These are phyloP conservation scores for Willowsia nigromaculata DNA, from an alignment of 2,888 invertebrate species.

Conservation along the genomic window DNA sequence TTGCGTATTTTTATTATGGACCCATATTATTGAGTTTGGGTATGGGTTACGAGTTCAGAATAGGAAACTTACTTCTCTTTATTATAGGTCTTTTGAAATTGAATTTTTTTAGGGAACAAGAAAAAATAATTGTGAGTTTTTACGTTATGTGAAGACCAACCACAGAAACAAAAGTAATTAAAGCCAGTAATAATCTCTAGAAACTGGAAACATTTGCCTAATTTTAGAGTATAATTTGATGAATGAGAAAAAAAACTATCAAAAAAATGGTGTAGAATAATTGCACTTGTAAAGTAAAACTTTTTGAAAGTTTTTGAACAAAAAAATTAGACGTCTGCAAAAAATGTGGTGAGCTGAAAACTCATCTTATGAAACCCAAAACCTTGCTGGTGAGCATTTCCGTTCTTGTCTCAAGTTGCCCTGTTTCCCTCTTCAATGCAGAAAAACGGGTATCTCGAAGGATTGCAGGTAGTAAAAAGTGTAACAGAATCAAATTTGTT, in stretches of 20 bases:
- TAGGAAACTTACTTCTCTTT: background rate
- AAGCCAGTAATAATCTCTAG: background rate
- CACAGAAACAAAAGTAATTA: background rate
- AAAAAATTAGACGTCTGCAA: too few relatives aligned
- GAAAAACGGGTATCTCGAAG: too few relatives aligned
- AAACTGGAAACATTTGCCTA: background rate
- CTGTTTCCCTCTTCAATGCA: too few relatives aligned
- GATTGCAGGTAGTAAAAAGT: too few relatives aligned
- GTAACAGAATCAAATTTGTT: background rate
- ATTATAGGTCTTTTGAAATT: constrained; percentile 1
- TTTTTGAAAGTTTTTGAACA: too few relatives aligned
- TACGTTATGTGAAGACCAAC: background rate
- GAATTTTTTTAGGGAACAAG: background rate
- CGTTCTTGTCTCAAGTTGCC: background rate
- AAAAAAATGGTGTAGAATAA: background rate
- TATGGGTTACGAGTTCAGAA: background rate
- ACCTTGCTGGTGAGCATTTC: background rate
- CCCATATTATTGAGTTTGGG: background rate
- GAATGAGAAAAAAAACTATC: background rate
- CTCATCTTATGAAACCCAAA: too few relatives aligned
- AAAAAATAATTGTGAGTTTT: background rate
- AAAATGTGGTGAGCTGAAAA: too few relatives aligned
- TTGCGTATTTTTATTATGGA: background rate
- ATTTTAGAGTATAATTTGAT: background rate
- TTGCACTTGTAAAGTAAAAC: too few relatives aligned